Base-by-base conservation (phyloP, 2,888 invertebrate genomes). In the Polydrusus cervinus region DNA sequence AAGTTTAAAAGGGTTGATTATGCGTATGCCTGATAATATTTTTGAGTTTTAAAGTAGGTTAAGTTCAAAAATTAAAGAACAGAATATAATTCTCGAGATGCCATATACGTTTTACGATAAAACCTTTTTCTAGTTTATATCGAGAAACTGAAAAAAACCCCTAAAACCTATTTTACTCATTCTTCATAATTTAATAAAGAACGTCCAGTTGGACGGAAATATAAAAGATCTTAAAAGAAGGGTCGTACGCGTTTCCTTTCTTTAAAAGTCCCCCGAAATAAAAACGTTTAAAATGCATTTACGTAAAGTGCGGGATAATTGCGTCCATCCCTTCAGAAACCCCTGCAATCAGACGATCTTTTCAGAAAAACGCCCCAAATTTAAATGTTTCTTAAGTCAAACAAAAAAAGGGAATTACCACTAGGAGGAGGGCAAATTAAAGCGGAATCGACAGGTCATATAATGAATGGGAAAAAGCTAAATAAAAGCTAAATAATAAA, bases 381-480 rank as follows among this genome's bases (percentile, higher is more conserved):
- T 84, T 82, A 83, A 85, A 85, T 84, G 83, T 84, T 83, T 83
- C 83, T 82, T 79, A 75, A 81, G 73, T 80, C 83, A 83, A 83
- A 84, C 82, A 85, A 84, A 77, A n/a, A 77, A 76, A 80, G 82
- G 83, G 82, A 81, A 60, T 60, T 9, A 34, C 57, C 81, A 79
- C 79, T 65, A 82, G 83, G 83, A 78, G 82, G 82, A 80, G 77
- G 69, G 60, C 71, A 77, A 81, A 83, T 83, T 82, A 83, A 83
- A 80, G 80, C 57, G 76, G 79, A 81, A 81, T 81, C 80, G 81
- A 82, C 82, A 81, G 82, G 79, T 71, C 9, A 20, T 14, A 55
- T 45, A 60, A 57, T 45, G 66, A 57, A 20, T 53, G 66, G 67
- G 71, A 70, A 76, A 73, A 68, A 30, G 69, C 34, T 43, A 77